Evolutionary conservation across 2,113 vertebrate genomes (phyloP), one percentile per base, ranked within the genome.

Genomic region (Aphelocoma coerulescens): DNA sequence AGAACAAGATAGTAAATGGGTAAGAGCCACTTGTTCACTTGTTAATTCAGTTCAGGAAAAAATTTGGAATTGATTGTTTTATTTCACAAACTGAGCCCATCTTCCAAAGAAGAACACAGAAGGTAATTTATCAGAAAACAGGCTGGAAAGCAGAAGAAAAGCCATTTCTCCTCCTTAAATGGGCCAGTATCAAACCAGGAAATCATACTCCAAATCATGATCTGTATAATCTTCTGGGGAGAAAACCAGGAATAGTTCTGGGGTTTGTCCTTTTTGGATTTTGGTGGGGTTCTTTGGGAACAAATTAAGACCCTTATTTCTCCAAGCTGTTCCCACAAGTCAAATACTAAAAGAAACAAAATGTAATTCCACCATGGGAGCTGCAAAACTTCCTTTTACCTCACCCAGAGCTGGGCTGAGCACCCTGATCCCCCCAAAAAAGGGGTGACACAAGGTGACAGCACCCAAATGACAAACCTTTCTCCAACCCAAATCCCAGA

Each of bases 141-240:
- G 54, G 39, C 84, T 93, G 46, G 49, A 51, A 78, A 91, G 91
- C 54, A 87, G 10, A 46, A 18, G 48, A 77, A 86, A 86, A 75
- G 3, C 39, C 74, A 66, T 39, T 88, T 3, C 43, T 59, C 22
- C 30, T 87, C 48, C 68, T 32, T 52, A 67, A 81, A 84, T 6
- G 13, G 9, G 43, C 13, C 62, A 88, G 37, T 67, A 66, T 27
- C 43, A 63, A 59, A 86, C 3, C 32, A 71, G 33, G 39, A 35
- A 39, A 35, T 27, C 76, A 51, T 7, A 19, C 24, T 54, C 52
- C 54, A 73, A 43, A 76, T 5, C 27, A 39, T 1, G 7, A 57
- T 16, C 67, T 57, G 15, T 11, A 23, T 9, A 3, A 74, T 49
- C 13, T 37, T 18, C 10, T 39, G 11, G 18, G 20, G 10, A 69